Evolutionary conservation across 2,888 invertebrate species (phyloP).

Genomic region (Callosobruchus maculatus): DNA sequence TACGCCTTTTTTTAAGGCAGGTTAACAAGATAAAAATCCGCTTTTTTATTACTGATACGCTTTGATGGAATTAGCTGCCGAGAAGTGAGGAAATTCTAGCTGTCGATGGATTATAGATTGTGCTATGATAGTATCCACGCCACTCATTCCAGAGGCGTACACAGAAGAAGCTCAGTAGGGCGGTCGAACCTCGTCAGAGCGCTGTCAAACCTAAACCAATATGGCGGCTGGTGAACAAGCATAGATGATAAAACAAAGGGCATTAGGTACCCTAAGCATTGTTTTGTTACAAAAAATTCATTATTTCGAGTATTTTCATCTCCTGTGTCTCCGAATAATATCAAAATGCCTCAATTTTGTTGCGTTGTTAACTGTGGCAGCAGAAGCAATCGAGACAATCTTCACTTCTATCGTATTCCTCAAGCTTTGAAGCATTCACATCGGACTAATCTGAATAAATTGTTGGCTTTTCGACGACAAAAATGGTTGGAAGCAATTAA

Average conservation of each 20-base stretch:
- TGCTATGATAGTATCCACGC: no score
- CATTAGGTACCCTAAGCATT: no score
- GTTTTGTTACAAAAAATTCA: no score
- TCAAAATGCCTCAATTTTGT: slow-evolving; percentile 3
- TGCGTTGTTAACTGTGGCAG: slow-evolving; percentile 4
- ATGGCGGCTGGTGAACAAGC: no score
- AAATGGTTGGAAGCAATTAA: slow-evolving; percentile 4
- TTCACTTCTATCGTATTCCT: neutral
- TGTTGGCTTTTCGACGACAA: slow-evolving; percentile 1
- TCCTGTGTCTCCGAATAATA: no score
- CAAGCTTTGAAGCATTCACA: neutral
- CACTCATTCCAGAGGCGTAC: neutral
- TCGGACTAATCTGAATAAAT: neutral
- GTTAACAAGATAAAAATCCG: neutral
- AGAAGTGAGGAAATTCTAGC: neutral
- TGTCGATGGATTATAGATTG: neutral
- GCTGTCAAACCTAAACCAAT: no score
- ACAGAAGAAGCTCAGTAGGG: no score
- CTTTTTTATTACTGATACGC: neutral
- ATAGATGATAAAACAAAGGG: no score
- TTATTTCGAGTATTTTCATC: no score
- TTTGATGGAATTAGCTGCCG: neutral
- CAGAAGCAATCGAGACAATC: neutral
- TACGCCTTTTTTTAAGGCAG: neutral
- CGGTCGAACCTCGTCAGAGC: no score